Evolutionary conservation across 2,888 invertebrate species (phyloP), one percentile per base, ranked within the genome.

Genomic region (Parnassius orleans): DNA sequence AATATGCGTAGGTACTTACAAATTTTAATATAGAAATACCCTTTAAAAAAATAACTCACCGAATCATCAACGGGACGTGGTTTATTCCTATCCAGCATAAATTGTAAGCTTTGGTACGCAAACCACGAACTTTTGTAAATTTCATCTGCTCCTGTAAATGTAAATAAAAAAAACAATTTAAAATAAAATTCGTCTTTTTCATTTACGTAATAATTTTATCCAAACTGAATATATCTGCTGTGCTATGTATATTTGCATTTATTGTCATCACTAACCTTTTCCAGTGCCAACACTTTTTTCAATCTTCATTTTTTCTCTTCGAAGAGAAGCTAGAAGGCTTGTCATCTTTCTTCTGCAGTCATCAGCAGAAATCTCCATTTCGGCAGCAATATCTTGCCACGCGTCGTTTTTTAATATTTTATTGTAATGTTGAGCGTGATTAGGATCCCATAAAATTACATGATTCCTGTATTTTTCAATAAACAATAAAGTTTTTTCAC

Each of bases 341-440:
- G 19, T 19, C 19, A 19, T 19, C 2, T 19, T 19, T 19, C 19
- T 19, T 19, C 19, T 19, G 19, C 19, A 19, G 19, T 19, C 19
- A 19, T 19, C 19, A 19, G 19, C 66, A 66, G 65, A 65, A 65
- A 67, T 63, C 64, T 68, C 65, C 65, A 66, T 68, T 69, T 68
- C 63, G 57, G 33, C 61, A 63, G 64, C 68, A 64, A 71, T 68
- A 68, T 64, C 66, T 66, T 56, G 44, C 68, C 68, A 71, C 68
- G 67, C 67, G 68, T 68, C 69, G 68, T 71, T 66, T 69, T 19
- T 71, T 71, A 65, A 68, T 43, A 67, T 19, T 69, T 71, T 71
- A 61, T 69, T 71, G 65, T 67, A 71, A 65, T 69, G 69, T 60
- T 69, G 65, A 66, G 66, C 56, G 41, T 68, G 68, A 67, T 58